Base-by-base conservation (phyloP, 2,113 vertebrate species). In the Dromas ardeola region DNA sequence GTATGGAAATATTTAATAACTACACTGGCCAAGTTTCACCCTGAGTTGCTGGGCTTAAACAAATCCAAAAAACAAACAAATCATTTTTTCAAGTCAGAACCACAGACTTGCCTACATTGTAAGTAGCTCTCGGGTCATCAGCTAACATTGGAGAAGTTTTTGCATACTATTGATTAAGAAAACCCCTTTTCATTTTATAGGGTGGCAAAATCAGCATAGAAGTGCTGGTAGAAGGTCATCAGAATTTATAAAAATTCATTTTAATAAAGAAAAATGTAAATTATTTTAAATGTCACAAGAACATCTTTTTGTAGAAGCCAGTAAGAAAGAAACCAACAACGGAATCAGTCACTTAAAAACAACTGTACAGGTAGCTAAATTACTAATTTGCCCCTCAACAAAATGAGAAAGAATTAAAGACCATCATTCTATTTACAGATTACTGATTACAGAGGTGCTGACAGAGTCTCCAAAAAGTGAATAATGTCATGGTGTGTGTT, bases 351-450 rank as follows among this genome's bases (percentile, higher is more conserved):
- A 74, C 4, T 6, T 53, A 81, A 59, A 86, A 65, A 65, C 55
- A 90, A 59, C 62, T 58, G 25, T 34, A 53, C 63, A 81, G 88
- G 69, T 65, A 87, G 43, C 61, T 81, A 87, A 87, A 95, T 93
- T 63, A 76, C 49, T 42, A 27, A 93, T 73, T 86, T 89, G 15
- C 13, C 59, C 61, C 59, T 71, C n/a, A 94, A 86, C 18, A 59
- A 83, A 90, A 91, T 81, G 40, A 87, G 59, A 85, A 90, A 88
- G 81, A 94, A 90, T 84, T 95, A 88, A 89, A 91, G 76, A 78
- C 10, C 66, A 13, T 42, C 55, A 78, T 81, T 90, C 70, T 45
- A 63, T 70, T 95, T 91, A 80, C 59, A 93, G 67, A 81, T 89
- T 89, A 66, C 56, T 77, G 73, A 88, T 91, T 93, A 81, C 32